Evolutionary conservation across 2,113 vertebrate genomes (phyloP).

Genomic region (Talpa occidentalis): DNA sequence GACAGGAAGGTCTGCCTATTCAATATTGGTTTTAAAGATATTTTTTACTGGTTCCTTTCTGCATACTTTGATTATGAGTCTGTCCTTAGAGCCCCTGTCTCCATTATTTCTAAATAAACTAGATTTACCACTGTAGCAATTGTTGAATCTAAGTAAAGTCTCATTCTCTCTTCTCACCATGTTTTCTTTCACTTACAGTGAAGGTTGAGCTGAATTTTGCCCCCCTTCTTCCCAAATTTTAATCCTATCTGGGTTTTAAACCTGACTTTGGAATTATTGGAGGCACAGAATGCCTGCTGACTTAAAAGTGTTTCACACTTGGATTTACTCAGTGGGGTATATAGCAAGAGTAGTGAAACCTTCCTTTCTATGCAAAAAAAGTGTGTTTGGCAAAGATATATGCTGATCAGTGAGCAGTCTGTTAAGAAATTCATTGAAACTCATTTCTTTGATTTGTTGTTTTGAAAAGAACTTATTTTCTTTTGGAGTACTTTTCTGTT

Average conservation of each 20-base stretch:
- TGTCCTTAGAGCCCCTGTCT: neutral
- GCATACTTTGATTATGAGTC: slow-evolving; percentile 27
- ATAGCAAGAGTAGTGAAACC: neutral
- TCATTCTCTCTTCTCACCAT: neutral
- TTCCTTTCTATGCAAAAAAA: neutral
- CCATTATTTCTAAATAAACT: slow-evolving; percentile 5
- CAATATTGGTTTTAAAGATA: neutral
- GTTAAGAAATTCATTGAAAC: slow-evolving; percentile 28
- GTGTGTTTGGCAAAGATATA: neutral
- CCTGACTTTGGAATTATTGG: slow-evolving; percentile 58
- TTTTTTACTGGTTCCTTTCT: slow-evolving; percentile 14
- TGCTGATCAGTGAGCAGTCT: neutral
- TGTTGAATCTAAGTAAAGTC: neutral
- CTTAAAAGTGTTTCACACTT: slow-evolving; percentile 69
- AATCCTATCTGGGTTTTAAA: slow-evolving; percentile 70
- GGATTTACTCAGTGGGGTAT: slow-evolving; percentile 8
- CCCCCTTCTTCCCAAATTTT: neutral
- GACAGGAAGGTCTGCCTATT: too few relatives aligned
- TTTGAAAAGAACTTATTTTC: slow-evolving; percentile 49
- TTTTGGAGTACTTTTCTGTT: slow-evolving; percentile 41
- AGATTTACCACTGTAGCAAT: neutral
- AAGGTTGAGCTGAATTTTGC: slow-evolving; percentile 10
- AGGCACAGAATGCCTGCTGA: slow-evolving; percentile 66
- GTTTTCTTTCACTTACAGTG: slow-evolving; percentile 54
- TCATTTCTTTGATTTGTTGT: slow-evolving; percentile 31